phyloP scores from a whole-genome alignment of 2,797 vertebrate species.

The Presbytis comata region DNA sequence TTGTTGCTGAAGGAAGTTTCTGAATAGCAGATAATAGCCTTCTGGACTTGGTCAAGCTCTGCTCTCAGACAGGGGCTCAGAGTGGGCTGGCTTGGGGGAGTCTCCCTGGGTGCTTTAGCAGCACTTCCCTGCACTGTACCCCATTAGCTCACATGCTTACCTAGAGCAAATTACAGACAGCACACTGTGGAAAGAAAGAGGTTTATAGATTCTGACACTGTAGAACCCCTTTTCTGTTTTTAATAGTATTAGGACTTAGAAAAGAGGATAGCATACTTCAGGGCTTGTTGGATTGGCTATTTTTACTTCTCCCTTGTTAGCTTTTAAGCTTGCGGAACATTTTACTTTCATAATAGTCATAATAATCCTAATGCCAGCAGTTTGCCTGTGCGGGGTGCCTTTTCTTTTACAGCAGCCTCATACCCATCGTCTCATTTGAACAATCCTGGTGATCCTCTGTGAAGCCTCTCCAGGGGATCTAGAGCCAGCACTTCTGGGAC shows the following conservation, averaged over 20 bases:
- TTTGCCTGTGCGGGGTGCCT: background rate
- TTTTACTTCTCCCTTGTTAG: background rate
- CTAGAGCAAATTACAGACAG: no score
- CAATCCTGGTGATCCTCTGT: background rate
- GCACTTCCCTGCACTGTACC: accelerated
- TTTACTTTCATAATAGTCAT: background rate
- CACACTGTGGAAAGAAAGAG: background rate
- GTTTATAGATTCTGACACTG: background rate
- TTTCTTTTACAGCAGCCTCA: background rate
- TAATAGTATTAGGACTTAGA: background rate
- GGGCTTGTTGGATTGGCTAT: background rate
- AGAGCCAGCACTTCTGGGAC: background rate
- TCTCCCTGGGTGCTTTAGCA: background rate
- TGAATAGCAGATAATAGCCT: background rate
- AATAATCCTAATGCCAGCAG: background rate
- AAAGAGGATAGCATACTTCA: background rate
- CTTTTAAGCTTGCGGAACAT: background rate
- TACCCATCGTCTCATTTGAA: background rate
- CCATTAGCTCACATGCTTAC: background rate
- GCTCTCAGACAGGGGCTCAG: background rate
- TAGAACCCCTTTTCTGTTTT: background rate
- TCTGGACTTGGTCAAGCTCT: no score
- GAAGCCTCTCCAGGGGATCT: background rate
- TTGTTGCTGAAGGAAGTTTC: background rate
- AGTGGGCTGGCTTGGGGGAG: accelerated